Evolutionary conservation across 2,797 vertebrate genomes (phyloP), one percentile per base, ranked within the genome.

Genomic region (Eulemur mongoz): DNA sequence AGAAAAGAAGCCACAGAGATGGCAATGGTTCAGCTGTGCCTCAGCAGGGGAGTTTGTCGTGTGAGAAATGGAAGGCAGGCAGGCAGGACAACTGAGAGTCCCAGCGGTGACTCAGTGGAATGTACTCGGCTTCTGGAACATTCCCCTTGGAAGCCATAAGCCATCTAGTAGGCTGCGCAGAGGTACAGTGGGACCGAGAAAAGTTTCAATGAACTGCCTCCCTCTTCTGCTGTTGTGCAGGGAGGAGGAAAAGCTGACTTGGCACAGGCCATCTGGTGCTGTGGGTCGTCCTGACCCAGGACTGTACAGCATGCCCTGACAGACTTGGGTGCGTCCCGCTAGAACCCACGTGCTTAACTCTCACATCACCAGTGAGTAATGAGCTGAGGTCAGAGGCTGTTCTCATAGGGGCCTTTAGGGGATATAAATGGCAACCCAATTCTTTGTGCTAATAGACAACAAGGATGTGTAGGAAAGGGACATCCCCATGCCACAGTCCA

Each of bases 251-350:
- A 45, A 23, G 25, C 82, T 61, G 48, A 57, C 14, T 70, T 32
- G 50, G 76, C 65, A 83, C 35, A 54, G 38, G 30, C 32, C n/a
- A 11, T 38, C 57, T 52, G 23, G 7, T 5, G 27, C 38, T 9
- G 50, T 69, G 67, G 82, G 91, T 94, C 82, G 14, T 35, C 52
- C 48, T 96, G 96, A 94, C 94, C 87, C 30, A 48, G n/a, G 7
- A 35, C 23, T 12, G 4, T 4, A 25, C 32, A 25, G 6, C 22
- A 23, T 72, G 67, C 86, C 69, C 83, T 78, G 35, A 35, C 27
- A 76, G n/a, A 84, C 72, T 59, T 32, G 73, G 82, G 61, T 17
- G 61, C 18, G 45, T 38, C 78, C 61, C 57, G 78, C 45, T 75
- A 38, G 90, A 89, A 72, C 22, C 76, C 50, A 32, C 1, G 7